phyloP scores from a whole-genome alignment of 2,888 invertebrate genomes.

The Dryadula phaetusa region DNA sequence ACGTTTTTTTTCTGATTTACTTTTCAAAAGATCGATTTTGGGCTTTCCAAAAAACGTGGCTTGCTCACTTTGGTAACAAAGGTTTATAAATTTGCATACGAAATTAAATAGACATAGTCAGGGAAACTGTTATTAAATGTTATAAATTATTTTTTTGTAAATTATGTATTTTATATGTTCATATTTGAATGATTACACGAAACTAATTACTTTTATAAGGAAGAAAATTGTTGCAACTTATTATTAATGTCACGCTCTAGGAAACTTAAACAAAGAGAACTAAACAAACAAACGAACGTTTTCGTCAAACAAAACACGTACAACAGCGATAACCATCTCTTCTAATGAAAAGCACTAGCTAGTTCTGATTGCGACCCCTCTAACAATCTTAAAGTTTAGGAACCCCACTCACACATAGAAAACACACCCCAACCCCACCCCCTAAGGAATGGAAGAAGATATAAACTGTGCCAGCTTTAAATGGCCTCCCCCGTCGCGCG shows the following conservation, averaged over 20 bases:
- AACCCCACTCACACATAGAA: conserved; percentile 66
- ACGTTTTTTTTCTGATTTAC: no score
- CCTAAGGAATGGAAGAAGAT: conserved; percentile 69
- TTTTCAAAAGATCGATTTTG: no score
- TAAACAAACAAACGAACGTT: conserved; percentile 62
- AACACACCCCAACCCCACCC: conserved; percentile 57
- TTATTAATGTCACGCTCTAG: conserved; percentile 40
- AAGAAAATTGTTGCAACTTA: conserved; percentile 27
- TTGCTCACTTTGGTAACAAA: no score
- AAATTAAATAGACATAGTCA: no score
- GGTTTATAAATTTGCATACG: no score
- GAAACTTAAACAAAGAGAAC: conserved; percentile 50
- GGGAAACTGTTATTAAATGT: no score
- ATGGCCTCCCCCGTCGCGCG: conserved; percentile 54
- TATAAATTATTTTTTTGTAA: no score
- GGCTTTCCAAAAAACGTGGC: neutral
- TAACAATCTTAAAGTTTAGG: conserved; percentile 81
- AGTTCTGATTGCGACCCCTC: conserved; percentile 80
- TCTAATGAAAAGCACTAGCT: conserved; percentile 79
- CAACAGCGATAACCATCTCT: conserved; percentile 74
- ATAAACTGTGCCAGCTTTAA: conserved; percentile 56
- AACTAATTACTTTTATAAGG: neutral
- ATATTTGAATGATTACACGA: neutral
- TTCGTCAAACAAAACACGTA: conserved; percentile 73
- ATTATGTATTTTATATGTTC: no score